These are phyloP conservation scores for Priocnemis perturbator DNA, from an alignment of 2,888 invertebrate species.

Conservation along the genomic window DNA sequence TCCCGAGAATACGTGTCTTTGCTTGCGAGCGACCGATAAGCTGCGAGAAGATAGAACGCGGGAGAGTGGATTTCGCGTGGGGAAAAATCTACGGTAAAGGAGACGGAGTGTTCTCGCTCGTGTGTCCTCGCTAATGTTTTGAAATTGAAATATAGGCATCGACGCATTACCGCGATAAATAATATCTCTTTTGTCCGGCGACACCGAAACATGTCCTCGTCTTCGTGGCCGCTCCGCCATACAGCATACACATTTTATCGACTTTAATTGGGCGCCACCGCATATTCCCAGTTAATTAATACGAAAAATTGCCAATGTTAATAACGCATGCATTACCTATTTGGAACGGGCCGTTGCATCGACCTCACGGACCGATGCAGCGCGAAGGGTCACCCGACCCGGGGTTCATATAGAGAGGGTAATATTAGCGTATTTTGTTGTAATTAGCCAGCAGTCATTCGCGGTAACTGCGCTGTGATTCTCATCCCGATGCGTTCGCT, in stretches of 20 bases:
- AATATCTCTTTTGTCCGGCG: not conserved
- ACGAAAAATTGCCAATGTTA: slow-evolving; percentile 64
- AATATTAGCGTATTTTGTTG: slow-evolving; percentile 64
- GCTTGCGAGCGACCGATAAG: too few relatives aligned
- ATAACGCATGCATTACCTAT: slow-evolving; percentile 64
- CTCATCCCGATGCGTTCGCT: slow-evolving; percentile 40
- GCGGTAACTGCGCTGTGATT: slow-evolving; percentile 49
- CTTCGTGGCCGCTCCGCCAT: slow-evolving; percentile 38
- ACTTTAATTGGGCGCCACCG: slow-evolving; percentile 57
- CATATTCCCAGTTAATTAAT: slow-evolving; percentile 62
- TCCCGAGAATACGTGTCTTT: too few relatives aligned
- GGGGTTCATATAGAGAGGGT: slow-evolving; percentile 56
- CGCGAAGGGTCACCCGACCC: slow-evolving; percentile 53
- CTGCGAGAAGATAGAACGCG: too few relatives aligned
- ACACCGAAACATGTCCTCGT: slow-evolving; percentile 20
- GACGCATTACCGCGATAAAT: too few relatives aligned
- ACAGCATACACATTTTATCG: slow-evolving; percentile 55
- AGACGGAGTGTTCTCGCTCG: too few relatives aligned
- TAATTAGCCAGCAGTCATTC: slow-evolving; percentile 58
- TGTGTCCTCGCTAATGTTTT: too few relatives aligned
- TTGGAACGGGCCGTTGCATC: slow-evolving; percentile 51
- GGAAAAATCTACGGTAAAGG: too few relatives aligned
- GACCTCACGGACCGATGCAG: slow-evolving; percentile 45
- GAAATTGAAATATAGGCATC: too few relatives aligned
- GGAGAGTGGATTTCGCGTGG: too few relatives aligned